phyloP scores from a whole-genome alignment of 2,113 vertebrate genomes.

The Leptosomus discolor region DNA sequence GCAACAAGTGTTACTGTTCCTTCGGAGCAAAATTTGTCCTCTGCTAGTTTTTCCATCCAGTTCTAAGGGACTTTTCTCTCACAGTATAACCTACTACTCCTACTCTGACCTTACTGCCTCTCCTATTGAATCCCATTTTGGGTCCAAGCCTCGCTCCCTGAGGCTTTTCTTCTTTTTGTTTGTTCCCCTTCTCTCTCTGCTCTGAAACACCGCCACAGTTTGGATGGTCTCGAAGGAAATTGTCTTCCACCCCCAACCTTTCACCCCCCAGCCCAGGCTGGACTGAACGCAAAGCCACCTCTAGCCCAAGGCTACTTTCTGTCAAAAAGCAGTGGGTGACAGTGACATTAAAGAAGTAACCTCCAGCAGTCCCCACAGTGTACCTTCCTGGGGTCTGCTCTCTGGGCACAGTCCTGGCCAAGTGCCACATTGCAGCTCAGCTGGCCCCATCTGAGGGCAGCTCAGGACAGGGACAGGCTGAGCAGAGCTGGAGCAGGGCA shows the following conservation, averaged over 20 bases:
- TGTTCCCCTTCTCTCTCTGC: neutral
- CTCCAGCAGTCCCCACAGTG: fast-evolving
- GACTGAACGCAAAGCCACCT: fast-evolving
- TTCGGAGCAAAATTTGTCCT: neutral
- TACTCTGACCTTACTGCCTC: neutral
- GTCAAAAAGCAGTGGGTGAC: neutral
- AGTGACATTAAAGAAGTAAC: neutral
- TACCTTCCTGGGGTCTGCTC: neutral
- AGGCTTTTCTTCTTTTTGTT: neutral
- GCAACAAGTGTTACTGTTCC: neutral
- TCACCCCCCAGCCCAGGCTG: neutral
- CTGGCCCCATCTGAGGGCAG: neutral
- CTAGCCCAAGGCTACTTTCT: neutral
- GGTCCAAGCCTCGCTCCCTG: neutral
- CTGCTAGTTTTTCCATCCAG: neutral
- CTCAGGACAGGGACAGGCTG: neutral
- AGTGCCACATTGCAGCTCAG: no score
- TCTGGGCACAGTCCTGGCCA: neutral
- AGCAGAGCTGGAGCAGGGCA: neutral
- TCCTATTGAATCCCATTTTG: neutral
- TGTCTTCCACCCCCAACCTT: neutral
- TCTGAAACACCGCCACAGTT: neutral
- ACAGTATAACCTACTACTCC: neutral
- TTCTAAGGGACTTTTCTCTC: neutral
- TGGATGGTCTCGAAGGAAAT: neutral